A percentile compares a stretch with the other conserved stretches of the same genome.
These are phyloP conservation scores for Conops quadrifasciatus DNA, from an alignment of 2,888 invertebrate genomes.

Conservation along the genomic window DNA sequence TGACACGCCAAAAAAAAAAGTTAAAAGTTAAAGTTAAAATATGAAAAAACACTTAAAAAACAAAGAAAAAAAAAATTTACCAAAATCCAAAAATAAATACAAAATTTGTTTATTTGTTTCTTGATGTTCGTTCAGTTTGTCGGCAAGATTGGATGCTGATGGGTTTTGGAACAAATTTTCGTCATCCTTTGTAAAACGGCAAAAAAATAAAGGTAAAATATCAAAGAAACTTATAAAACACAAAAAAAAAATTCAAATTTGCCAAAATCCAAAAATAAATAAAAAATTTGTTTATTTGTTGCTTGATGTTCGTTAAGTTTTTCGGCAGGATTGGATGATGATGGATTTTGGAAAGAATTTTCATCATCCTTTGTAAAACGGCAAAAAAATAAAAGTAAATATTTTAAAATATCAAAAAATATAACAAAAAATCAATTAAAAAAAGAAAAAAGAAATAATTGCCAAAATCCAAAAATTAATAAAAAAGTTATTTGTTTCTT, in stretches of 20 bases:
- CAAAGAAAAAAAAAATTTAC: not conserved
- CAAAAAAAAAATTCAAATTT: not conserved
- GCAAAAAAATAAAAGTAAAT: not conserved
- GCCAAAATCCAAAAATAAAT: not conserved
- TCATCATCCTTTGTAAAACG: too few relatives aligned
- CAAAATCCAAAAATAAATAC: not conserved
- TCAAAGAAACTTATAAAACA: not conserved
- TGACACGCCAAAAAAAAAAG: not conserved
- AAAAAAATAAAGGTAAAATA: not conserved
- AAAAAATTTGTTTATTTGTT: too few relatives aligned
- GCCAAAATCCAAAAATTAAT: not conserved
- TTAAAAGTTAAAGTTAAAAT: not conserved
- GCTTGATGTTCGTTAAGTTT: too few relatives aligned
- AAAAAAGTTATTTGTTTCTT: too few relatives aligned
- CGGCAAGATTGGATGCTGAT: too few relatives aligned
- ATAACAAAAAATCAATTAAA: too few relatives aligned
- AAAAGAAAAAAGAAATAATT: not conserved
- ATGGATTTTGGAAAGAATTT: too few relatives aligned
- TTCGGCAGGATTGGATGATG: too few relatives aligned
- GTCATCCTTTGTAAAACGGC: too few relatives aligned
- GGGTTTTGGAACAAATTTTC: too few relatives aligned
- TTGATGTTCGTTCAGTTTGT: too few relatives aligned
- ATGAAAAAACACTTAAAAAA: not conserved
- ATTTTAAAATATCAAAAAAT: not conserved
- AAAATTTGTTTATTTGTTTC: too few relatives aligned